Percentiles rank a stretch among this genome's conserved stretches.
phyloP scores from a whole-genome alignment of 2,888 invertebrate genomes.

The Scaptodrosophila latifasciaeformis region DNA sequence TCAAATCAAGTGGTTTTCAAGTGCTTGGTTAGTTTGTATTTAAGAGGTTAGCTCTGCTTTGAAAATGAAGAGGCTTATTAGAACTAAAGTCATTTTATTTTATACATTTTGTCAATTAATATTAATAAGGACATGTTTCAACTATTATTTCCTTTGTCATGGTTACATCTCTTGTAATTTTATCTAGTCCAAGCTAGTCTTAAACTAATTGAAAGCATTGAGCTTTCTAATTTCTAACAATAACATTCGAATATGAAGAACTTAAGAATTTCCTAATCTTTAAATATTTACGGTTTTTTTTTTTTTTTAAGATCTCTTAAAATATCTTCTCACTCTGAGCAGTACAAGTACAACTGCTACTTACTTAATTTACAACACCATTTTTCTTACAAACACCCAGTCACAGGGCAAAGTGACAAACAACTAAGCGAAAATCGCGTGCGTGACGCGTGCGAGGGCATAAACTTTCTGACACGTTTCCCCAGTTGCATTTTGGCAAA shows the following conservation, averaged over 20 bases:
- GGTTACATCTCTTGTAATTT: no score
- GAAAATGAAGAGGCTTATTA: no score
- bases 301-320: constrained; percentile 41
- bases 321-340: constrained; percentile 44
- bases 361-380: constrained; percentile 55
- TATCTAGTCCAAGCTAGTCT: no score
- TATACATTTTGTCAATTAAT: no score
- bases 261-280: no score
- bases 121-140: no score
- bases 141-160: no score
- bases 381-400: constrained; percentile 49
- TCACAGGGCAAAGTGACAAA: constrained; percentile 50
- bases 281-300: not conserved
- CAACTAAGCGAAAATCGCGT: constrained; percentile 66
- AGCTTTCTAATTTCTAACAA: no score
- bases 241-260: no score
- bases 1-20: constrained; percentile 51
- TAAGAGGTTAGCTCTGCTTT: no score
- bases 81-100: no score
- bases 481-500: constrained; percentile 52
- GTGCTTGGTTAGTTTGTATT: constrained; percentile 18
- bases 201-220: no score
- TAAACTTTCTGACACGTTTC: constrained; percentile 64
- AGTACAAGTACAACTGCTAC: constrained; percentile 29
- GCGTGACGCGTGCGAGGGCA: constrained; percentile 63